These are phyloP conservation scores for Lasioglossum zephyrum DNA, from an alignment of 2,888 invertebrate species.

Conservation along the genomic window DNA sequence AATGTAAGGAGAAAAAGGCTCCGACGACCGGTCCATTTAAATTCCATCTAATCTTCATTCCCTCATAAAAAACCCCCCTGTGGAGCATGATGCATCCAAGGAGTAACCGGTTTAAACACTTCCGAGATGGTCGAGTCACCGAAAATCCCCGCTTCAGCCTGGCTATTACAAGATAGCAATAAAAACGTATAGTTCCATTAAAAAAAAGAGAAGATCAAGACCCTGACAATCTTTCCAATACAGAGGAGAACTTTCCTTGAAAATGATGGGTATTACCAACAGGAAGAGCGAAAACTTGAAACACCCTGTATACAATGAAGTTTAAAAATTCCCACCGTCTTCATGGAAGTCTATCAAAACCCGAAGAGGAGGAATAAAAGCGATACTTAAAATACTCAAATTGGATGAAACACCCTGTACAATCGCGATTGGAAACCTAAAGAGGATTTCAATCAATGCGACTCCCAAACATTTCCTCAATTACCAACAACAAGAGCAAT, in stretches of 20 bases:
- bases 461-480: too few species aligned
- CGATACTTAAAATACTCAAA: too few species aligned
- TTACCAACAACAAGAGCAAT: too few species aligned
- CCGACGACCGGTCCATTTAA: conserved; percentile 19
- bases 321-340: background rate
- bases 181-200: background rate
- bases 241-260: too few species aligned
- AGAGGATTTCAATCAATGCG: too few species aligned
- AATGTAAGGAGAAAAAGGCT: background rate
- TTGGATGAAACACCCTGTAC: too few species aligned
- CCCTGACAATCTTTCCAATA: background rate
- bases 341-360: background rate
- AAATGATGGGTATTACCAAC: too few species aligned
- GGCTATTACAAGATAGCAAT: background rate
- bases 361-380: background rate
- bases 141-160: background rate
- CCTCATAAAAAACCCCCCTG: conserved; percentile 2
- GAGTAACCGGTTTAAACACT: conserved; percentile 5
- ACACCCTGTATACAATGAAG: background rate
- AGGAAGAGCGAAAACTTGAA: background rate
- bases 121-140: conserved; percentile 18
- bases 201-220: background rate
- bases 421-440: too few species aligned
- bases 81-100: background rate
- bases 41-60: conserved; percentile 15